phyloP scores from a whole-genome alignment of 2,888 invertebrate species.

The Chloroclystis v-ata region DNA sequence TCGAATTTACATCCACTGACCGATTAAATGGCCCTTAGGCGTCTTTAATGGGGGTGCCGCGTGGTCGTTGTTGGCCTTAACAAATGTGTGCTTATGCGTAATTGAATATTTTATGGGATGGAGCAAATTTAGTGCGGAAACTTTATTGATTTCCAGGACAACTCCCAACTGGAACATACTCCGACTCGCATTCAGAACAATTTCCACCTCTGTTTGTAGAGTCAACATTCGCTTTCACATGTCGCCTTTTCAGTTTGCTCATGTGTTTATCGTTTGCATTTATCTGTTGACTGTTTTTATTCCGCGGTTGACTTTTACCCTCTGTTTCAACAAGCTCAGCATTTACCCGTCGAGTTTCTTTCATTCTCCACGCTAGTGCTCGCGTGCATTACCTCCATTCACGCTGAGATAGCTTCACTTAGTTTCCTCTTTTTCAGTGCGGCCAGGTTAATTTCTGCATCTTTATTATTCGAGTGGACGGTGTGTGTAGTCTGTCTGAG shows the following conservation, averaged over 20 bases:
- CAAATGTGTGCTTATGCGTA: constrained; percentile 78
- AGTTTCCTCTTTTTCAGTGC: constrained; percentile 74
- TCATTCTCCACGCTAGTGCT: constrained; percentile 70
- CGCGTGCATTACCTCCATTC: constrained; percentile 73
- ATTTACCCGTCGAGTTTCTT: constrained; percentile 69
- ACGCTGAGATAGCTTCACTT: constrained; percentile 76
- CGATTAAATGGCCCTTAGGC: constrained; percentile 79
- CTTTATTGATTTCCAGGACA: constrained; percentile 61
- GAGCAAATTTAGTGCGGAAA: constrained; percentile 64
- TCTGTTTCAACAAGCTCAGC: constrained; percentile 68
- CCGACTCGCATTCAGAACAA: constrained; percentile 33
- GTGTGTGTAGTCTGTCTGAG: constrained; percentile 69
- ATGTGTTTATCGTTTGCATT: constrained; percentile 76
- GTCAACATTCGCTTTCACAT: constrained; percentile 60
- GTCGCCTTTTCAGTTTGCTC: constrained; percentile 64
- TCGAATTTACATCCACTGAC: constrained; percentile 78
- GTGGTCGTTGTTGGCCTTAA: constrained; percentile 76
- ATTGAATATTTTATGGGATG: constrained; percentile 76
- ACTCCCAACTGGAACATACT: constrained; percentile 30
- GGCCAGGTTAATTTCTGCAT: constrained; percentile 75
- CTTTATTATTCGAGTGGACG: constrained; percentile 77
- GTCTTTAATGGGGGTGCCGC: constrained; percentile 78
- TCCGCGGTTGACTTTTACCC: constrained; percentile 75
- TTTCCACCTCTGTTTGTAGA: constrained; percentile 40
- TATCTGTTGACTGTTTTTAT: constrained; percentile 79